Base-by-base conservation (phyloP, 23 tunicate genomes). In the Oikopleura dioica region DNA sequence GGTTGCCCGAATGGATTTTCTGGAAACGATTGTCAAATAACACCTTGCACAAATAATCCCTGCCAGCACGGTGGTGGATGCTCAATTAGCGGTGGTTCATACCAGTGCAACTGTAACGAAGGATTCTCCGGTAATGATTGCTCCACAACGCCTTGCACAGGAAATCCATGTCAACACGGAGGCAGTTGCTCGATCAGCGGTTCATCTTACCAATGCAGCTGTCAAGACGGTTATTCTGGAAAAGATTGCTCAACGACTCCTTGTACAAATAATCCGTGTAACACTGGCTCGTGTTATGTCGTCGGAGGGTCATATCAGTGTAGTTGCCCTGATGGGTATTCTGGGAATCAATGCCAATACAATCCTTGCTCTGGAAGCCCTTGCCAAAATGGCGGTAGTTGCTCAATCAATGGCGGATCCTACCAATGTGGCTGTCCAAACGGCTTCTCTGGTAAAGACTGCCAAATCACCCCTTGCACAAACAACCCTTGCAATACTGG, bases 111-210 rank as follows among this genome's bases (percentile, higher is more conserved):
- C 1, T 88, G 95, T 63, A n/a, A 32, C 29, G 80, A 37, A 0
- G 95, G 88, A 21, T 88, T 79, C 78, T 76, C 85, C 1, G 95
- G 86, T 0, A 72, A 68, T 0, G 79, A 67, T 1, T 88, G 95
- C 51, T 37, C 34, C 16, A 75, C 77, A 75, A 35, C 44, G 36
- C 29, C 36, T 75, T n/a, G 77, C 37, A 0, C 29, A 32, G 9
- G 1, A 9, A 32, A 36, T 5, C 72, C 72, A 2, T 63, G 72
- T 31, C 32, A 23, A 2, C 16, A 63, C 33, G 72, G 72, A 63
- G 72, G 72, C 2, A 63, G 30, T 21, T 63, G 72, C 33, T 12
- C 26, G 16, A 5, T 31, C 16, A 23, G 26, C 2, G 72, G 72
- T 31, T 76, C 79, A 50, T 38, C 50, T 24, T 88, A 81, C 69